These are phyloP conservation scores for Sminthurides aquaticus DNA, from an alignment of 2,888 invertebrate genomes.

Conservation along the genomic window DNA sequence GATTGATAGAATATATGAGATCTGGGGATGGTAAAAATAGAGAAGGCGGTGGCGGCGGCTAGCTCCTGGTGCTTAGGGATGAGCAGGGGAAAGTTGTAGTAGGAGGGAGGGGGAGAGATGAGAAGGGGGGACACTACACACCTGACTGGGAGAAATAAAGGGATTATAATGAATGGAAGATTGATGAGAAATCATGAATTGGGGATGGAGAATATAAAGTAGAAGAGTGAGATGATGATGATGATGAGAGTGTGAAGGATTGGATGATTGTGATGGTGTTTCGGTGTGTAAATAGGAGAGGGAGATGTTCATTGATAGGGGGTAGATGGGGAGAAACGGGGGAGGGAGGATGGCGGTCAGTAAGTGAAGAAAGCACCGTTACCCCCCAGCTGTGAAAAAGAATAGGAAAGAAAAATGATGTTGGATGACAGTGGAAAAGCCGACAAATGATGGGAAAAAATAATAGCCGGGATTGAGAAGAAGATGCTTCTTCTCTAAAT, in stretches of 20 bases:
- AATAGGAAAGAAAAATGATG: conserved; percentile 26
- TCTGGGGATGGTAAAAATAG: neutral
- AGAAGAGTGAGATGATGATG: neutral
- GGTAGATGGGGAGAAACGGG: conserved; percentile 3
- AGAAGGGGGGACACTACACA: neutral
- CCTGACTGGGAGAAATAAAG: neutral
- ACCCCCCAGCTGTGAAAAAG: conserved; percentile 24
- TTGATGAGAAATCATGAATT: conserved; percentile 9
- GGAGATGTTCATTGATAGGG: neutral
- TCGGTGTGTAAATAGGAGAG: neutral
- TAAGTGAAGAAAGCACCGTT: conserved; percentile 20
- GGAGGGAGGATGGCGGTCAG: neutral
- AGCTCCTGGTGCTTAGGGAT: no score
- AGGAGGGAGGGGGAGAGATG: no score
- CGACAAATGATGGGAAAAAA: conserved; percentile 26
- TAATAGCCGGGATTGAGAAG: neutral
- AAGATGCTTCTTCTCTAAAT: conserved; percentile 14
- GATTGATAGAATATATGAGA: neutral
- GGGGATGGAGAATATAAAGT: neutral
- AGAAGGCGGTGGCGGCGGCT: neutral
- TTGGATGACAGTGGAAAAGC: conserved; percentile 23
- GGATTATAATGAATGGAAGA: conserved; percentile 4
- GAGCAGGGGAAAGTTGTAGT: neutral
- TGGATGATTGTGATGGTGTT: conserved; percentile 4
- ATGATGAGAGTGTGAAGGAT: conserved; percentile 2